phyloP scores from a whole-genome alignment of 1,140 invertebrate genomes.

The Diuraphis noxia region DNA sequence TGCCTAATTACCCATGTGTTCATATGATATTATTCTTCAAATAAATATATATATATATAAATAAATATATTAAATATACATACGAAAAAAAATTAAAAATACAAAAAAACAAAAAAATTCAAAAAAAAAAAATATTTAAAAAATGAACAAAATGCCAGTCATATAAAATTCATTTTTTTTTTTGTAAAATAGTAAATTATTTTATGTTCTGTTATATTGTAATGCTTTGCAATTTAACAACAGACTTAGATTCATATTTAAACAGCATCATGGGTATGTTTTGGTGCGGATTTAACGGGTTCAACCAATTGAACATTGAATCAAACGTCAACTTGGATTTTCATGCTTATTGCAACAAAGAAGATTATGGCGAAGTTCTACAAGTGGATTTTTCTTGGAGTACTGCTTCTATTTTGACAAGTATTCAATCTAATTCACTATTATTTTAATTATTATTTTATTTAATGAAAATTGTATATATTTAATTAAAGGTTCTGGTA shows the following conservation, averaged over 20 bases:
- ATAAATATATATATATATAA: conserved; percentile 15
- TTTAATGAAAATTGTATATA: not conserved
- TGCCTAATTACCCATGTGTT: conserved; percentile 37
- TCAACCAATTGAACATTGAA: conserved; percentile 45
- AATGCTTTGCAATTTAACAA: conserved; percentile 34
- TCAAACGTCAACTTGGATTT: conserved; percentile 11
- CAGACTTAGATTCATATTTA: conserved; percentile 51
- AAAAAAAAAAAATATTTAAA: not conserved
- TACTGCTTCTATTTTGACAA: conserved; percentile 45
- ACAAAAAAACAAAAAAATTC: conserved; percentile 22
- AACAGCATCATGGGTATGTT: conserved; percentile 46
- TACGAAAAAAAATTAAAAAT: not conserved
- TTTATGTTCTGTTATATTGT: conserved; percentile 38
- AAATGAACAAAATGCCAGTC: conserved; percentile 33
- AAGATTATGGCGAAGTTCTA: not conserved
- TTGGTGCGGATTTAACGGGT: conserved; percentile 50
- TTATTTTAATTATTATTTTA: not conserved
- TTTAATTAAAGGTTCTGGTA: conserved; percentile 9
- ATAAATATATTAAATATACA: conserved; percentile 20
- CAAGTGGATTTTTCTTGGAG: conserved; percentile 51
- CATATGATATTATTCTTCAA: not conserved
- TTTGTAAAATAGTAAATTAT: conserved; percentile 48
- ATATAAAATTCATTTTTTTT: conserved; percentile 14
- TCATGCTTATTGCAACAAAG: not conserved
- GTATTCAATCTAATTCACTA: not conserved